Percentiles rank a stretch among this genome's conserved stretches.
Evolutionary conservation across 2,888 invertebrate species (phyloP).

Genomic region (Sinotaia quadrata): DNA sequence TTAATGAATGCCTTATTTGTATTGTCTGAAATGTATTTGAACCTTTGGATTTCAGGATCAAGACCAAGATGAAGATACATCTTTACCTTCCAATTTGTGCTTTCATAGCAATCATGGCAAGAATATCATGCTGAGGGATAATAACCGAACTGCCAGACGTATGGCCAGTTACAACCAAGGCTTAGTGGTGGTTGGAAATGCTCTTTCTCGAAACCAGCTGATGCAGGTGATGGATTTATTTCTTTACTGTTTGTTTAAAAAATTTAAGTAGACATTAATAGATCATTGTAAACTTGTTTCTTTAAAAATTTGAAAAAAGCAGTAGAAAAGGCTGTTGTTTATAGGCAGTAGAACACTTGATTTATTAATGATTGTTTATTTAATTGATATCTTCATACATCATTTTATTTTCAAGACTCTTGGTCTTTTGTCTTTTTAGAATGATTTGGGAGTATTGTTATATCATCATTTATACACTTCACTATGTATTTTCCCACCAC

Average conservation of each 20-base stretch:
- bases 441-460: too few relatives aligned
- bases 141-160: conserved; percentile 80
- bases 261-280: not conserved
- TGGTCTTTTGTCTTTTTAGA: too few relatives aligned
- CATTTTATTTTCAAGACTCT: too few relatives aligned
- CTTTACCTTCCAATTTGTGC: conserved; percentile 50
- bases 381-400: too few relatives aligned
- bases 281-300: too few relatives aligned
- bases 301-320: too few relatives aligned
- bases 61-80: conserved; percentile 65
- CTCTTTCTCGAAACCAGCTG: conserved; percentile 79
- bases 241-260: not conserved
- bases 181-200: conserved; percentile 79
- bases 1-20: not conserved
- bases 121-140: conserved; percentile 82
- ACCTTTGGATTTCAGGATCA: conserved; percentile 44
- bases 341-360: too few relatives aligned
- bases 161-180: conserved; percentile 89
- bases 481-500: too few relatives aligned
- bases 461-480: too few relatives aligned
- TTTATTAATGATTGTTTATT: too few relatives aligned
- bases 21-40: not conserved
- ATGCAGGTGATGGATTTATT: conserved; percentile 81
- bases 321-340: too few relatives aligned
- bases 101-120: conserved; percentile 85